Evolutionary conservation across 1,140 invertebrate species (phyloP).

Genomic region (Brachionus asplanchnoidis): DNA sequence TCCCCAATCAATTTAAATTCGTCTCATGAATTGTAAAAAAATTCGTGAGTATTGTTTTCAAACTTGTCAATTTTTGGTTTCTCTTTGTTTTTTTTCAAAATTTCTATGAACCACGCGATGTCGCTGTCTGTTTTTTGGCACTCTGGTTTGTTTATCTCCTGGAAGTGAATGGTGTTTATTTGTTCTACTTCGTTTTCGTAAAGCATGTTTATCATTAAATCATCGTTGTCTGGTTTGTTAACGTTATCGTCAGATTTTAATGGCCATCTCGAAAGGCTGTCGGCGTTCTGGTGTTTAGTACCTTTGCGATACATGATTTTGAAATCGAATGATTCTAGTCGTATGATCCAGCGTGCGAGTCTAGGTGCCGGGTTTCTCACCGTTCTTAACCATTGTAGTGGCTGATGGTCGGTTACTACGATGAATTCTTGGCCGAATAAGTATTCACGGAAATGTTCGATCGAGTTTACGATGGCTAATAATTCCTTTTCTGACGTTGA

Average conservation of each 20-base stretch:
- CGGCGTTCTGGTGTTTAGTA: background rate
- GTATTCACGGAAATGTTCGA: conserved; percentile 54
- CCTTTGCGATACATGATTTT: conserved; percentile 1
- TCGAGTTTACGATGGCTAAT: conserved; percentile 53
- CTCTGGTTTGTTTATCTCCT: background rate
- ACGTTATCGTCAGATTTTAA: too few species aligned
- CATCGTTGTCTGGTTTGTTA: too few species aligned
- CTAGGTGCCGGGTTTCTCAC: conserved; percentile 27
- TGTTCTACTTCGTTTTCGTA: too few species aligned
- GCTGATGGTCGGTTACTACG: conserved; percentile 58
- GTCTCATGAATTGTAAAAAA: too few species aligned
- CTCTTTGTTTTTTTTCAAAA: too few species aligned
- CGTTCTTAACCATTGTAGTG: conserved; percentile 51
- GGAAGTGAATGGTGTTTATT: background rate
- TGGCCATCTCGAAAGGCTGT: too few species aligned
- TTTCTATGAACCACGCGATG: too few species aligned
- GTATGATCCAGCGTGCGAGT: background rate
- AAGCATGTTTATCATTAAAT: too few species aligned
- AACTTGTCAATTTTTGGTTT: too few species aligned
- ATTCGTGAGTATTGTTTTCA: too few species aligned
- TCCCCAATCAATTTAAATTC: too few species aligned
- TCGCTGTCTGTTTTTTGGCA: too few species aligned
- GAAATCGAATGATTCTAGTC: background rate
- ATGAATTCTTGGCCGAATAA: conserved; percentile 56
- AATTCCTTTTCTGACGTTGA: conserved; percentile 51